These are phyloP conservation scores for Sebastes paucispinis DNA, from an alignment of 2,797 vertebrate species.

Conservation along the genomic window DNA sequence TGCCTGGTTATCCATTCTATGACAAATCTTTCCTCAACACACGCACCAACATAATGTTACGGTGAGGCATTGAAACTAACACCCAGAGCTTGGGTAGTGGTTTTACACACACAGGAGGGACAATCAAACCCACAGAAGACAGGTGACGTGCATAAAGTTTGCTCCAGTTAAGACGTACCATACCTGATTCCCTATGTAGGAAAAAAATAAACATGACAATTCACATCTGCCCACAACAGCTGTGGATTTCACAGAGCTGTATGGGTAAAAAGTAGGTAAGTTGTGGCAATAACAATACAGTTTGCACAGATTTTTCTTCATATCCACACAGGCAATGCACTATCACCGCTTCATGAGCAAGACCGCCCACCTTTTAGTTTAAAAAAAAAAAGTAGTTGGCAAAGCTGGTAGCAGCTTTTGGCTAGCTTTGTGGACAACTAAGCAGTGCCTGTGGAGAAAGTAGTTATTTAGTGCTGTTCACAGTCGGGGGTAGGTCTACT, in stretches of 20 bases:
- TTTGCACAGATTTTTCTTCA: constrained; percentile 63
- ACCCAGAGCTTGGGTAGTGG: constrained; percentile 66
- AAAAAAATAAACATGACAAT: constrained; percentile 55
- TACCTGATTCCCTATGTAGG: constrained; percentile 68
- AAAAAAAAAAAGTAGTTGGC: constrained; percentile 54
- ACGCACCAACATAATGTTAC: constrained; percentile 21
- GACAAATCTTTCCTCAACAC: constrained; percentile 13
- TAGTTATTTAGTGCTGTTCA: constrained; percentile 77
- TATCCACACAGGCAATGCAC: constrained; percentile 50
- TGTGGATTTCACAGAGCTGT: constrained; percentile 43
- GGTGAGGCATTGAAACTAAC: constrained; percentile 41
- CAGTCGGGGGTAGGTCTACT: constrained; percentile 74
- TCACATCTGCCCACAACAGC: constrained; percentile 65
- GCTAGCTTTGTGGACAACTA: constrained; percentile 60
- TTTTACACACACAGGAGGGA: constrained; percentile 51
- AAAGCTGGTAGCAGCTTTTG: constrained; percentile 68
- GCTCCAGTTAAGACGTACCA: constrained; percentile 75
- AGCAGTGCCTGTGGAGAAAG: constrained; percentile 67
- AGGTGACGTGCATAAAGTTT: constrained; percentile 70
- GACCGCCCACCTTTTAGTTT: constrained; percentile 32
- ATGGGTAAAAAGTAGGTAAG: constrained; percentile 40
- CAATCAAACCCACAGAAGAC: constrained; percentile 66
- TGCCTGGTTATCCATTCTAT: constrained; percentile 37
- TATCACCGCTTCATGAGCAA: constrained; percentile 45
- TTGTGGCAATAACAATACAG: constrained; percentile 47